These are phyloP conservation scores for Apodemia hepburni DNA, from an alignment of 2,888 invertebrate genomes.

Conservation along the genomic window DNA sequence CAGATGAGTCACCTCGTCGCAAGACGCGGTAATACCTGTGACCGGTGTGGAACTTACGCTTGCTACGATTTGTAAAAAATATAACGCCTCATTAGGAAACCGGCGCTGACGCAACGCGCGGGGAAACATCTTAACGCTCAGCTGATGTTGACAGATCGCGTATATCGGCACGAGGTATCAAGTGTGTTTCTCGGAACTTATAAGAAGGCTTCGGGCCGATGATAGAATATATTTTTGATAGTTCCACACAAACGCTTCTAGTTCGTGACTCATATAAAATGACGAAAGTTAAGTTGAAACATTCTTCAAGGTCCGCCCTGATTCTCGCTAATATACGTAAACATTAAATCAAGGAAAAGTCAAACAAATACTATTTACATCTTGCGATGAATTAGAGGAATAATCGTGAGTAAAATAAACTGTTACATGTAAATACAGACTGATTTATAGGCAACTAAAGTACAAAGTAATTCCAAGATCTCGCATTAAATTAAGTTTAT, in stretches of 20 bases:
- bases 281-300: conserved; percentile 77
- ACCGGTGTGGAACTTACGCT: conserved; percentile 41
- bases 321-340: conserved; percentile 43
- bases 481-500: conserved; percentile 24
- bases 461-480: conserved; percentile 28
- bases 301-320: conserved; percentile 48
- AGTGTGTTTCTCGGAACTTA: conserved; percentile 39
- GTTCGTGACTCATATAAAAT: conserved; percentile 72
- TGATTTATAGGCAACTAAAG: conserved; percentile 22
- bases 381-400: conserved; percentile 24
- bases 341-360: conserved; percentile 47
- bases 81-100: conserved; percentile 34
- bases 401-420: conserved; percentile 27
- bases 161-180: conserved; percentile 31
- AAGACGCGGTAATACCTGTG: conserved; percentile 42
- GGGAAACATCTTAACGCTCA: conserved; percentile 53
- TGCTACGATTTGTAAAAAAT: conserved; percentile 35
- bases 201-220: conserved; percentile 33
- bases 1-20: conserved; percentile 34
- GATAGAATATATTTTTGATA: conserved; percentile 41
- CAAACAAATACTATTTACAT: conserved; percentile 42
- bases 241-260: conserved; percentile 40
- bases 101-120: conserved; percentile 46
- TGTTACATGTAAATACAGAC: conserved; percentile 14
- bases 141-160: conserved; percentile 64